These are phyloP conservation scores for Acleris holmiana DNA, from an alignment of 2,888 invertebrate genomes.

Conservation along the genomic window DNA sequence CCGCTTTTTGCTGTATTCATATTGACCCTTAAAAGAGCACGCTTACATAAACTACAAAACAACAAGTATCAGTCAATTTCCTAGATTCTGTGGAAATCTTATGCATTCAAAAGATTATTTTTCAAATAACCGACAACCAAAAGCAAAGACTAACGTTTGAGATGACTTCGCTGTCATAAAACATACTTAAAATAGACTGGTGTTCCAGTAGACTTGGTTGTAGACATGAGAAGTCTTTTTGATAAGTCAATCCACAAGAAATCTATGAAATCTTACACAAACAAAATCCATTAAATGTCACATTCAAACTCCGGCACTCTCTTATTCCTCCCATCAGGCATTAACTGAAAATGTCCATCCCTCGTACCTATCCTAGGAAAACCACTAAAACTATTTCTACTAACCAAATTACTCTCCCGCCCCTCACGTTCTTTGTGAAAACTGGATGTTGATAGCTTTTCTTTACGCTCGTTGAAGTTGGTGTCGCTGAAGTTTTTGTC, in stretches of 20 bases:
- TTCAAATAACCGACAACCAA: too few species aligned
- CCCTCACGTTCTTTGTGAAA: slow-evolving; percentile 75
- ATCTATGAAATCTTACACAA: neutral
- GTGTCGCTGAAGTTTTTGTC: slow-evolving; percentile 61
- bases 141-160: too few species aligned
- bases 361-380: slow-evolving; percentile 74
- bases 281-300: slow-evolving; percentile 69
- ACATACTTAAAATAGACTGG: too few species aligned
- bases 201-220: neutral
- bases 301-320: slow-evolving; percentile 87
- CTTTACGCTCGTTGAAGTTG: slow-evolving; percentile 67
- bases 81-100: neutral
- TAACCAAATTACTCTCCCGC: slow-evolving; percentile 75
- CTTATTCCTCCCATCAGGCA: slow-evolving; percentile 78
- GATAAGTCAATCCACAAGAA: neutral
- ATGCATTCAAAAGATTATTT: neutral
- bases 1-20: too few species aligned
- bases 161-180: too few species aligned
- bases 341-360: slow-evolving; percentile 73
- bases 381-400: slow-evolving; percentile 80
- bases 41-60: slow-evolving; percentile 2
- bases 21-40: too few species aligned
- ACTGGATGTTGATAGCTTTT: slow-evolving; percentile 78
- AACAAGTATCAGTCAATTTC: slow-evolving; percentile 26
- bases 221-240: neutral